Evolutionary conservation across 2,113 vertebrate species (phyloP), one percentile per base, ranked within the genome.

Genomic region (Pavo muticus): DNA sequence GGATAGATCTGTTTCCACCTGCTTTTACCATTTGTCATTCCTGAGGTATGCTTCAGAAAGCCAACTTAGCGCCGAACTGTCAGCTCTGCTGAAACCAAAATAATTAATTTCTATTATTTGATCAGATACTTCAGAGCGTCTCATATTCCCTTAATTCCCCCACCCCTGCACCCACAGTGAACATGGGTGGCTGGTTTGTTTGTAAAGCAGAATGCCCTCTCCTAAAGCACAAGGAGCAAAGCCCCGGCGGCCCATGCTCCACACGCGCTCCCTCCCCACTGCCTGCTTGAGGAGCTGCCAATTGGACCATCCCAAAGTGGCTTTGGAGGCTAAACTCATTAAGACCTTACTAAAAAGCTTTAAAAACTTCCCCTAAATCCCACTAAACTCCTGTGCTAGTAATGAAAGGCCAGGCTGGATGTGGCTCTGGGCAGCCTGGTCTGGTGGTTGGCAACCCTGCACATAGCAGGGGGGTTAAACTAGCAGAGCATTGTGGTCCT

Each of bases 1-100:
- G 97, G 86, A 83, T 72, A 91, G 95, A 94, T 97, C 88, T 90
- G 97, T 98, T 97, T 89, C 96, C 96, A 98, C 98, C 97, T 94
- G 95, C 95, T 93, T 90, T 95, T 84, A 79, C 79, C 72, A 25
- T 94, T 95, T 96, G 71, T 77, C 82, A 97, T 97, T 87, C 57
- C 96, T 64, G 84, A 97, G 97, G 96, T 86, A 97, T 96, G 96
- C 21, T 89, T 91, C 93, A 94, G 94, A 95, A 96, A 97, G 95
- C 87, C 87, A 97, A 91, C 95, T 96, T 95, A 96, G 95, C 94
- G 78, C 86, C 4, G 14, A 94, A 94, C 88, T 71, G n/a, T 92
- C 93, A 78, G 57, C 40, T 80, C 82, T 93, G 93, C 93, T 94
- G 84, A 91, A 96, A 96, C 77, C 91, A 97, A 84, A 94, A 17